phyloP scores from a whole-genome alignment of 2,113 vertebrate genomes.

The Apistogramma diplotaenia region DNA sequence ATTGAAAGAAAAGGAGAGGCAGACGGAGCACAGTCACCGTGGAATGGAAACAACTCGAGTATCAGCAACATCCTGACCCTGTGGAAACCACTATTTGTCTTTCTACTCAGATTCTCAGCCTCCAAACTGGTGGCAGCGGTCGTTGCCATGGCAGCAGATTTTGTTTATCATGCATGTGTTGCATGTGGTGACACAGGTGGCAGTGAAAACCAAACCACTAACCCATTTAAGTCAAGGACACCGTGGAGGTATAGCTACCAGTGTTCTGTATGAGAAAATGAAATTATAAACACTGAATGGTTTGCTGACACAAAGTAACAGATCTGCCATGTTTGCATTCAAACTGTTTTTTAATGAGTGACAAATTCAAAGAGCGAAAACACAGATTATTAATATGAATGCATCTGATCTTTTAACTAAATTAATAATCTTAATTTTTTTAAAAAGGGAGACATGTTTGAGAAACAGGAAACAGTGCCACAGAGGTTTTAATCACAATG shows the following conservation, averaged over 20 bases:
- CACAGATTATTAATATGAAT: neutral
- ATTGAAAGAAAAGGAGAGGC: slow-evolving; percentile 10
- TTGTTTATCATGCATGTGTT: slow-evolving; percentile 28
- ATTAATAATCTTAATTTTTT: no score
- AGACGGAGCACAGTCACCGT: slow-evolving; percentile 45
- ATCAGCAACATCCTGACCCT: slow-evolving; percentile 70
- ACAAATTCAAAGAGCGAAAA: neutral
- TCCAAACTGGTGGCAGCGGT: slow-evolving; percentile 38
- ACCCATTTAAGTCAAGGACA: slow-evolving; percentile 33
- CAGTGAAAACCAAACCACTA: slow-evolving; percentile 48
- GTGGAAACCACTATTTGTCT: slow-evolving; percentile 61
- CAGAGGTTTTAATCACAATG: neutral
- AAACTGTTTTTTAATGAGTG: neutral
- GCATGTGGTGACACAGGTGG: slow-evolving; percentile 34
- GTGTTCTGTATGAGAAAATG: neutral
- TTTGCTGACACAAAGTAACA: neutral
- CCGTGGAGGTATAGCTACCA: neutral
- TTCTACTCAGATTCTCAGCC: slow-evolving; percentile 58
- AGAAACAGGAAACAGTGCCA: neutral
- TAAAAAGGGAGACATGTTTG: neutral
- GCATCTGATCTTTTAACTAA: neutral
- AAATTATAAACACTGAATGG: neutral
- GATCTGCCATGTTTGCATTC: neutral
- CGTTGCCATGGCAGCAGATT: slow-evolving; percentile 31
- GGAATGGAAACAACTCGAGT: slow-evolving; percentile 62